Conservation (phyloP, 2,797 vertebrate genomes). For the Percopsis omiscomaycus region DNA sequence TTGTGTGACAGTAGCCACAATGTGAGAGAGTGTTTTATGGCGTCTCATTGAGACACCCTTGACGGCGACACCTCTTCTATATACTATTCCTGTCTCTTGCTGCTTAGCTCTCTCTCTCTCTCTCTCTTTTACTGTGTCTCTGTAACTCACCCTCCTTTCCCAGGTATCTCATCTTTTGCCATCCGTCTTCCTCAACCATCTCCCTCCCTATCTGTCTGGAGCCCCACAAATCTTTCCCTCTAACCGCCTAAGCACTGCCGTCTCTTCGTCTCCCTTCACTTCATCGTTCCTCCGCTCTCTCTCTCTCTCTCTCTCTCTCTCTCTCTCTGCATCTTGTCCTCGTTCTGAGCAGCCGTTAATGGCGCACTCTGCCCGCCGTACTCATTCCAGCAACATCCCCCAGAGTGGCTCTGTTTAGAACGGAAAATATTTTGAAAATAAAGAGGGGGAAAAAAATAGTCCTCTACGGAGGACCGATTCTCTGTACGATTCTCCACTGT, state of each 20-base stretch:
- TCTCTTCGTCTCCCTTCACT: constrained; percentile 35
- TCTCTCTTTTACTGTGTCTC: constrained; percentile 34
- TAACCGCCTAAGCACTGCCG: constrained; percentile 43
- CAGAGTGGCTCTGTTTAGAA: constrained; percentile 54
- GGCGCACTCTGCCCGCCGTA: constrained; percentile 48
- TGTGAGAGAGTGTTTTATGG: constrained; percentile 70
- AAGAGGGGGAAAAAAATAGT: not conserved
- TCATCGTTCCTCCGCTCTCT: constrained; percentile 16
- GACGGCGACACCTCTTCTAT: constrained; percentile 67
- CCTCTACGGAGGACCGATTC: not conserved
- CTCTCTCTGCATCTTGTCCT: not conserved
- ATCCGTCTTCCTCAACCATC: constrained; percentile 74
- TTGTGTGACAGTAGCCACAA: constrained; percentile 56
- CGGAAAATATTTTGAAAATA: constrained; percentile 31
- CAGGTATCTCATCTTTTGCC: constrained; percentile 54
- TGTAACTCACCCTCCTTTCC: constrained; percentile 59
- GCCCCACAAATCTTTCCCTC: constrained; percentile 66
- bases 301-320: not conserved
- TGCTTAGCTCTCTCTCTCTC: constrained; percentile 45
- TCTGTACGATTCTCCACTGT: not conserved
- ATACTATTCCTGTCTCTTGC: constrained; percentile 53
- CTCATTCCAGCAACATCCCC: constrained; percentile 43
- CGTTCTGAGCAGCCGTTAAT: constrained; percentile 44
- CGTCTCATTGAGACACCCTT: constrained; percentile 72
- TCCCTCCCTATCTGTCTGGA: constrained; percentile 63